phyloP scores from a whole-genome alignment of 2,797 vertebrate species.

The Phataginus tetradactyla region DNA sequence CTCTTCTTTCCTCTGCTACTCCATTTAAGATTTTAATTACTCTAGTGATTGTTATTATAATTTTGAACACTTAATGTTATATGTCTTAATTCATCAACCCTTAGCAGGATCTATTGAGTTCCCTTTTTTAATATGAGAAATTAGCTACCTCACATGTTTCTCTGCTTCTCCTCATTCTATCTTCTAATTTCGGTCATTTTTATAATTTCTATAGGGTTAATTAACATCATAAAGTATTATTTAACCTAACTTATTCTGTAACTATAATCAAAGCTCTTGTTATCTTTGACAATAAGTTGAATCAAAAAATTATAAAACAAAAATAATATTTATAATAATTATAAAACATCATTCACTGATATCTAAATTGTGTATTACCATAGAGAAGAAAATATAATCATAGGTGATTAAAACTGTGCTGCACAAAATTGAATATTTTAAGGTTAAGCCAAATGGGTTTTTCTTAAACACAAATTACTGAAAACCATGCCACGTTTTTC shows the following conservation, averaged over 20 bases:
- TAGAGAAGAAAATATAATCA: not conserved
- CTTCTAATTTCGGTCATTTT: not conserved
- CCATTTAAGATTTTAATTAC: not conserved
- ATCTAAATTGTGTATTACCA: not conserved
- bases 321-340: not conserved
- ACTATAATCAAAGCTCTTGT: not conserved
- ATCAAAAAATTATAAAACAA: slow-evolving; percentile 6
- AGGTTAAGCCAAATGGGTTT: not conserved
- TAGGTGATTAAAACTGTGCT: not conserved
- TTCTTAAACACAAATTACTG: not conserved
- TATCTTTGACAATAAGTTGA: not conserved
- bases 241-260: not conserved
- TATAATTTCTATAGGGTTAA: not conserved
- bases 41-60: not conserved
- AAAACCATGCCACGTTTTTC: not conserved
- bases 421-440: not conserved
- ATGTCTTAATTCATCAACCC: not conserved
- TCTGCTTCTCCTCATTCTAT: not conserved
- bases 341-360: not conserved
- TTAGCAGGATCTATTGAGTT: not conserved
- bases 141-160: not conserved
- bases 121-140: not conserved
- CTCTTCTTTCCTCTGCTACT: not conserved
- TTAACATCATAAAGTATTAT: too few species aligned
- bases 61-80: not conserved